Conservation (phyloP, 2,888 invertebrate species). For the Leptinotarsa haldemani region DNA sequence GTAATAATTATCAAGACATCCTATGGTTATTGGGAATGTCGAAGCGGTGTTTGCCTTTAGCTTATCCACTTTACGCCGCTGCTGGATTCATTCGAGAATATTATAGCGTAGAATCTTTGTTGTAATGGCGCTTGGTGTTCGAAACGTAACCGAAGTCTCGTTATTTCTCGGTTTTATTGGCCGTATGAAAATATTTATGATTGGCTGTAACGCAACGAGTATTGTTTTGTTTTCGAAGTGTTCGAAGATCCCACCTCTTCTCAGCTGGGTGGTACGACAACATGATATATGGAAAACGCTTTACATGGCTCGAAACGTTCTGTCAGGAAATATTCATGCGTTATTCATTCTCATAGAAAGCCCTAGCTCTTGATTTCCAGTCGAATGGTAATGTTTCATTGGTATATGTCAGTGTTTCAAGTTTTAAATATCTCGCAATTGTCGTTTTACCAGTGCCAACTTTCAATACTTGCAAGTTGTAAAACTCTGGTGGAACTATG, state of each 20-base stretch:
- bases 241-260: neutral
- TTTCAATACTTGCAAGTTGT: too few species aligned
- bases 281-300: neutral
- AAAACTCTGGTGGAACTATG: too few species aligned
- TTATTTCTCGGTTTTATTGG: conserved; percentile 8
- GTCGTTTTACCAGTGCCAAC: too few species aligned
- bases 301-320: neutral
- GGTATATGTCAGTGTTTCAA: too few species aligned
- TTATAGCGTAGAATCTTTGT: conserved; percentile 27
- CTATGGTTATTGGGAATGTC: conserved; percentile 30
- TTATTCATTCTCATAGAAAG: neutral
- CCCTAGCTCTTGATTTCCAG: too few species aligned
- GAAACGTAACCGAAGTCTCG: conserved; percentile 16
- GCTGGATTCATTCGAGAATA: conserved; percentile 16
- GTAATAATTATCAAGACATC: conserved; percentile 37
- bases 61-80: conserved; percentile 38
- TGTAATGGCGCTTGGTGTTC: conserved; percentile 13
- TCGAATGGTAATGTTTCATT: too few species aligned
- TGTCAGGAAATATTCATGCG: neutral
- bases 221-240: conserved; percentile 6
- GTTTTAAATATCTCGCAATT: too few species aligned
- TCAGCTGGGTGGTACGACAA: conserved; percentile 3
- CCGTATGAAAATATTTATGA: conserved; percentile 2
- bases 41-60: conserved; percentile 27
- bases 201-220: conserved; percentile 1